These are phyloP conservation scores for Megaceryle torquata DNA, from an alignment of 2,113 vertebrate genomes.

Conservation along the genomic window DNA sequence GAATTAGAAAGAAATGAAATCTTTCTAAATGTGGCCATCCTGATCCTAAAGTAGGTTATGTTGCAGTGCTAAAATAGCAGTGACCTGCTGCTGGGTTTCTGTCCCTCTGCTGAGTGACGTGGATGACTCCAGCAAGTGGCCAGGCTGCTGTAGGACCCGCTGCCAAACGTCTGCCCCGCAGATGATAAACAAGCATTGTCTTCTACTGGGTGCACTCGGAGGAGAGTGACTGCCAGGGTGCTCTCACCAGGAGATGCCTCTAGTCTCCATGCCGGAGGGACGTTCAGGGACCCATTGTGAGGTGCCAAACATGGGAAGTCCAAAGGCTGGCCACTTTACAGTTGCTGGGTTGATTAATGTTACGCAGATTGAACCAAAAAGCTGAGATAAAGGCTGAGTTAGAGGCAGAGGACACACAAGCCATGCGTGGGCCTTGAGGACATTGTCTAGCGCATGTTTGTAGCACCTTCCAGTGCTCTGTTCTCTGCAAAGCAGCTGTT, in stretches of 20 bases:
- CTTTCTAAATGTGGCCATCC: constrained; percentile 5
- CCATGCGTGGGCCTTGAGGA: neutral
- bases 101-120: neutral
- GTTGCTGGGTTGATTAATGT: neutral
- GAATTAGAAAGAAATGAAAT: neutral
- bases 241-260: neutral
- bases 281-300: neutral
- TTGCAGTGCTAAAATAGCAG: neutral
- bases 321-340: neutral
- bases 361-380: neutral
- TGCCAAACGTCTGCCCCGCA: neutral
- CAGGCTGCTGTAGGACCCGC: neutral
- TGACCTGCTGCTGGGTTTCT: neutral
- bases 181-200: neutral
- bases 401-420: neutral
- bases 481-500: neutral
- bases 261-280: neutral
- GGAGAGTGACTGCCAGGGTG: neutral
- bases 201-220: neutral
- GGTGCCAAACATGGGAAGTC: neutral
- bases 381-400: neutral
- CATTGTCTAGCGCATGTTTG: no score
- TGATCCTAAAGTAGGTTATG: neutral
- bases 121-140: neutral
- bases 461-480: neutral